phyloP scores from a whole-genome alignment of 2,113 vertebrate genomes.

The Panurus biarmicus region DNA sequence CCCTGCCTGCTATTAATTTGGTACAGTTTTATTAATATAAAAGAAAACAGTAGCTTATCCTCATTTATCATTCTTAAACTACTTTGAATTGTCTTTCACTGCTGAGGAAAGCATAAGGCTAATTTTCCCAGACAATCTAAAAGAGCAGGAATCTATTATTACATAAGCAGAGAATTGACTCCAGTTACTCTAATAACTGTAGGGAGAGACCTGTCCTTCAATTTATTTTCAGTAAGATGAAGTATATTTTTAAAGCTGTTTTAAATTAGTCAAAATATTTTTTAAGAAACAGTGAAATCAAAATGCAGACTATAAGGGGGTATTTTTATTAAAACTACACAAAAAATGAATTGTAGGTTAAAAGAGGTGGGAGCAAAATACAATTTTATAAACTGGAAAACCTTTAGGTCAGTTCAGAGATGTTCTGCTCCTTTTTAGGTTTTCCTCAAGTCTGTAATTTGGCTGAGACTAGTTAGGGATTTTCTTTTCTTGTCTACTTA shows the following conservation, averaged over 20 bases:
- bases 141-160: neutral
- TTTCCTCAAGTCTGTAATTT: constrained; percentile 47
- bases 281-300: neutral
- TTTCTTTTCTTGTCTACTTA: constrained; percentile 21
- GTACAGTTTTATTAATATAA: neutral
- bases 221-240: neutral
- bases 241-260: neutral
- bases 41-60: neutral
- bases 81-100: neutral
- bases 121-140: neutral
- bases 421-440: neutral
- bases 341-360: neutral
- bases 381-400: neutral
- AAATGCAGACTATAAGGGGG: neutral
- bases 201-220: neutral
- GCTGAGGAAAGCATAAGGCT: neutral
- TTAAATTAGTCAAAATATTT: neutral
- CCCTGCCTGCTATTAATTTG: neutral
- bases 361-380: neutral
- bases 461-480: neutral
- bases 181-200: neutral
- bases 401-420: neutral
- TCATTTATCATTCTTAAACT: neutral
- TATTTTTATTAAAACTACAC: neutral
- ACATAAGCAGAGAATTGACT: neutral